phyloP scores from a whole-genome alignment of 1,140 invertebrate genomes.

The Cotesia chilonis region DNA sequence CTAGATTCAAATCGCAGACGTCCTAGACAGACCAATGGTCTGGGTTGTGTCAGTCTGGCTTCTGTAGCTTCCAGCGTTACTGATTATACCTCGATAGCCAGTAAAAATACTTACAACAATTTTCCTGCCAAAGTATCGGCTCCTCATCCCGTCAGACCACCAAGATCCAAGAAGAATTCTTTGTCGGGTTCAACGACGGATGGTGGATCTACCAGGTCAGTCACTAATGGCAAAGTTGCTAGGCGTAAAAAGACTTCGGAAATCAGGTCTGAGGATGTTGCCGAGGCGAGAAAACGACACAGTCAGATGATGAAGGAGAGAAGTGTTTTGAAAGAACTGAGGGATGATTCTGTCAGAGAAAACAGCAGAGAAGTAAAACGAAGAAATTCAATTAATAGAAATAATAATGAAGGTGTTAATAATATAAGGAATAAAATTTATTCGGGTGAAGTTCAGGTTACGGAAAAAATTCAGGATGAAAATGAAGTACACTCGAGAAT shows the following conservation, averaged over 20 bases:
- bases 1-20: constrained; percentile 71
- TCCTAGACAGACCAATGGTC: constrained; percentile 74
- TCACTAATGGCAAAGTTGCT: constrained; percentile 42
- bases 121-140: constrained; percentile 47
- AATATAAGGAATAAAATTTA: constrained; percentile 33
- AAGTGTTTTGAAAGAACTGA: constrained; percentile 24
- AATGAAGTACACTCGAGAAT: constrained; percentile 38
- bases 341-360: constrained; percentile 7
- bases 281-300: constrained; percentile 48
- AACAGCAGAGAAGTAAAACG: constrained; percentile 13
- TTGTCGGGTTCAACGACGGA: constrained; percentile 50
- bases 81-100: constrained; percentile 65
- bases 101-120: constrained; percentile 52
- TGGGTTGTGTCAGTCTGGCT: constrained; percentile 74
- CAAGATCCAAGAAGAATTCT: constrained; percentile 59
- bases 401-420: constrained; percentile 33
- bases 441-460: constrained; percentile 14
- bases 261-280: constrained; percentile 55
- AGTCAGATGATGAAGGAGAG: constrained; percentile 8
- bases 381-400: constrained; percentile 13
- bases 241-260: constrained; percentile 57
- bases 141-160: constrained; percentile 57
- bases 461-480: constrained; percentile 40
- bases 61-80: constrained; percentile 63
- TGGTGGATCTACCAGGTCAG: constrained; percentile 40